phyloP scores from a whole-genome alignment of 2,113 vertebrate species.

The human region DNA sequence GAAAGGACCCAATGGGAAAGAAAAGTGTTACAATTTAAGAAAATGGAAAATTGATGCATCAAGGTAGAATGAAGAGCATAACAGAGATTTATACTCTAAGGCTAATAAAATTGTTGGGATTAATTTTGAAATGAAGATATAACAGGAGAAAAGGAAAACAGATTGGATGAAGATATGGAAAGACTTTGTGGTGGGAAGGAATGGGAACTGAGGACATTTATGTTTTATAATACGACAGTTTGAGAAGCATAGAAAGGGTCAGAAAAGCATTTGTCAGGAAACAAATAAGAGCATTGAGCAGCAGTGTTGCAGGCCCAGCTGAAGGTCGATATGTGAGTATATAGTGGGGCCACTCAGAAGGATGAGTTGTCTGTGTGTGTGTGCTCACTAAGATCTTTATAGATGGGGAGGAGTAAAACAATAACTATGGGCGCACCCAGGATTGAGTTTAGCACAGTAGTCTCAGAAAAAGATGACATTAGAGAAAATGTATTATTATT shows the following conservation, averaged over 20 bases:
- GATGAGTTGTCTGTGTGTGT: background rate
- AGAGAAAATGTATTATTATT: background rate
- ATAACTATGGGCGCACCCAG: background rate
- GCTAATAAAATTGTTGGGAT: background rate
- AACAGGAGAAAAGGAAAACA: background rate
- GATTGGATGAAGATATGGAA: background rate
- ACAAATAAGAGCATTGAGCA: background rate
- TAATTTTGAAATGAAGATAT: conserved; percentile 7
- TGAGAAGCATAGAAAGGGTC: background rate
- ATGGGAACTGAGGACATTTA: background rate
- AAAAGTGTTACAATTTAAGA: background rate
- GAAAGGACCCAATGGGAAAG: background rate
- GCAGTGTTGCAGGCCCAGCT: background rate
- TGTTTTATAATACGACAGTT: background rate
- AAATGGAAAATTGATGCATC: background rate
- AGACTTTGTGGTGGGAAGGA: background rate
- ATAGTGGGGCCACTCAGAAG: background rate
- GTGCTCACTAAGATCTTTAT: background rate
- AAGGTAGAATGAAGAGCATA: background rate
- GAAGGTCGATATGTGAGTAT: background rate
- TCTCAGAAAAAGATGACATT: background rate
- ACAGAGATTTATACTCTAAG: background rate
- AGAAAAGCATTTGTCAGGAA: background rate
- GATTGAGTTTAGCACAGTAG: background rate
- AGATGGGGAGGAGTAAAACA: background rate